phyloP scores from a whole-genome alignment of 2,113 vertebrate genomes.

The Telmatochromis brichardi region DNA sequence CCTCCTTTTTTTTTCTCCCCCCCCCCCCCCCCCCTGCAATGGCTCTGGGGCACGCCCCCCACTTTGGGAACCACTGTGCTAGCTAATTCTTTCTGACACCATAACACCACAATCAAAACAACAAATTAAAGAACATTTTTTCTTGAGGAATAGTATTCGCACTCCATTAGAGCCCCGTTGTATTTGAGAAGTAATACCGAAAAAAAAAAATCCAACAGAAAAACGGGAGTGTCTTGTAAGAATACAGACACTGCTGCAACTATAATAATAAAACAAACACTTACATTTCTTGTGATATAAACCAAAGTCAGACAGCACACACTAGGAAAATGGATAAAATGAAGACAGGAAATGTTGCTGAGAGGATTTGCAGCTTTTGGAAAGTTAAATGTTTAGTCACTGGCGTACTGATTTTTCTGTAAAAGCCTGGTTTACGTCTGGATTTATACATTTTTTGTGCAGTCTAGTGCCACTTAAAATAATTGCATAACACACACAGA shows the following conservation, averaged over 20 bases:
- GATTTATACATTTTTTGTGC: background rate
- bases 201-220: background rate
- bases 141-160: background rate
- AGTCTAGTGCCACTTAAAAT: background rate
- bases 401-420: background rate
- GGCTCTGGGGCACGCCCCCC: background rate
- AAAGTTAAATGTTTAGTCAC: background rate
- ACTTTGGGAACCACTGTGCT: background rate
- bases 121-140: background rate
- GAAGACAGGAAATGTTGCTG: background rate
- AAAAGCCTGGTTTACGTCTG: background rate
- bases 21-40: background rate
- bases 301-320: background rate
- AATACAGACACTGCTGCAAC: background rate
- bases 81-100: background rate
- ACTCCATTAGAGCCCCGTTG: background rate
- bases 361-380: background rate
- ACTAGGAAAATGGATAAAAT: background rate
- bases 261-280: background rate
- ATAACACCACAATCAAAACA: background rate
- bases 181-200: background rate
- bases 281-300: background rate
- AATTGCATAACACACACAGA: background rate
- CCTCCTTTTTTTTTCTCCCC: too few relatives aligned
- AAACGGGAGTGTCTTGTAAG: background rate